Conservation (phyloP, 2,888 invertebrate genomes). For the Nymphalis polychloros region DNA sequence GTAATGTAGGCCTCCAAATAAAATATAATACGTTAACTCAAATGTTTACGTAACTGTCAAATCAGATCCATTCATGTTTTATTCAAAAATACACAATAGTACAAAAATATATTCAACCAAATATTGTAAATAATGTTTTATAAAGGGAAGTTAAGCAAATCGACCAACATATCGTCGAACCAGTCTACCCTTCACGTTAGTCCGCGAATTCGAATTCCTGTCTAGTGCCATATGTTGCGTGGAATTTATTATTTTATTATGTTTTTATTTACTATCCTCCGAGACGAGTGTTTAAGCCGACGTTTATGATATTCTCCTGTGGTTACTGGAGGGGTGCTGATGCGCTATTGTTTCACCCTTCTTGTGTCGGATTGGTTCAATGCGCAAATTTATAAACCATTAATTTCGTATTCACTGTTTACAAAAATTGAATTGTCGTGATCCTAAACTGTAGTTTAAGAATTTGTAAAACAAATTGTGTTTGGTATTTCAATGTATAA, state of each 20-base stretch:
- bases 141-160: constrained; percentile 22
- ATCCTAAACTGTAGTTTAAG: neutral
- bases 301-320: constrained; percentile 80
- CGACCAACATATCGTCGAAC: constrained; percentile 38
- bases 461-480: no score
- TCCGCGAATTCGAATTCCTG: constrained; percentile 48
- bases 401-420: constrained; percentile 20
- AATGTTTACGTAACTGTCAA: no score
- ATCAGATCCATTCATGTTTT: no score
- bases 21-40: no score
- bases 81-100: no score
- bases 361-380: constrained; percentile 68
- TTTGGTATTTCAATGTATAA: no score
- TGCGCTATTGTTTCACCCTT: constrained; percentile 76
- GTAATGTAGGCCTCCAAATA: no score
- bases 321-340: constrained; percentile 73
- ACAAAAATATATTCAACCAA: neutral
- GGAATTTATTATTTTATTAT: constrained; percentile 80
- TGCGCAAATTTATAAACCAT: constrained; percentile 33
- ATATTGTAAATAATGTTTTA: neutral
- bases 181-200: constrained; percentile 41
- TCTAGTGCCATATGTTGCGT: constrained; percentile 72
- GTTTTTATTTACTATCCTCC: constrained; percentile 78
- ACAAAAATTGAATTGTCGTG: constrained; percentile 22
- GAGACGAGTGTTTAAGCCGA: constrained; percentile 80